Base-by-base conservation (phyloP, 2,888 invertebrate genomes). In the Sphinx pinastri region DNA sequence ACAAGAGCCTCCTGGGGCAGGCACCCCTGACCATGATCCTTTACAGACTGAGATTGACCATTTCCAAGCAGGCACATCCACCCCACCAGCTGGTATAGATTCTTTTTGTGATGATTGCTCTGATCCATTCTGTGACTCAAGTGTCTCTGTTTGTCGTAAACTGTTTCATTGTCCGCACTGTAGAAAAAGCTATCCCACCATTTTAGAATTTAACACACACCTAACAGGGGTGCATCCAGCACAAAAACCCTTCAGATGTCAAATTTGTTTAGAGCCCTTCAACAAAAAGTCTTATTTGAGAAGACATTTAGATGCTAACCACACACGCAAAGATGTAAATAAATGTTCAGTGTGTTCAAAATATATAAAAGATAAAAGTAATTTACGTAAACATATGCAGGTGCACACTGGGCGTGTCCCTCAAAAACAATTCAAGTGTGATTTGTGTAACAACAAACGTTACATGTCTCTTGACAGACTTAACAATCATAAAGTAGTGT, bases 101-200 rank as follows among this genome's bases (percentile, higher is more conserved):
- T 90, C 93, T 1, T 93, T 94, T 77, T 94, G 94, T 85, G 94
- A 94, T 82, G 94, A 94, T 75, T 94, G 94, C 75, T 94, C 94
- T 19, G 94, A 94, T 78, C 94, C 94, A 47, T 94, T 94, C 78
- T 94, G 94, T 85, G 94, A 94, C 77, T 92, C 93, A 66, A 93
- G 94, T 84, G 82, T 87, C 73, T 80, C 84, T 67, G 85, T 89
- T 71, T 94, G 94, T 77, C 91, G 94, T 68, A 94, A 94, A 82
- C 85, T 94, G 51, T 94, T 94, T 78, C 94, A 94, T 72, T 94
- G 94, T 75, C 94, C 94, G n/a, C 94, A 94, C 80, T 94, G 94
- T 82, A 87, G 94, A 75, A 94, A 94, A 77, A 94, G 94, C 76
- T 94, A 94, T 75, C 94, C 94, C 38, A 94, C 94, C 25, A 94